Conservation (phyloP, 1,140 invertebrate genomes). For the Lanistes nyassanus region DNA sequence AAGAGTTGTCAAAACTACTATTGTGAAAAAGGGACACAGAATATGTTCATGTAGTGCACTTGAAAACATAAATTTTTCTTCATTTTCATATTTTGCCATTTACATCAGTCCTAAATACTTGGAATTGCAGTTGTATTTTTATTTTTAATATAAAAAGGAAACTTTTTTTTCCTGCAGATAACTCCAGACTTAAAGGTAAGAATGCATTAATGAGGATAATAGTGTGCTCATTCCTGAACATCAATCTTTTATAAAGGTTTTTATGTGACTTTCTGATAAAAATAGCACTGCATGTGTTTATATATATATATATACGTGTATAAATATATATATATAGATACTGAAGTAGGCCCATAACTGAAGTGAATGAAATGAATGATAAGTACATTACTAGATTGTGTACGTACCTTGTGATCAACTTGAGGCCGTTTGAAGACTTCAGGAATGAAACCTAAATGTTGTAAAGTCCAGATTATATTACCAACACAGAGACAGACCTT, state of each 20-base stretch:
- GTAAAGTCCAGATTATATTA: too few relatives aligned
- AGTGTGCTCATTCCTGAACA: neutral
- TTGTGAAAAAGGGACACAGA: too few relatives aligned
- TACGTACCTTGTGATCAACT: neutral
- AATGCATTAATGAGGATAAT: neutral
- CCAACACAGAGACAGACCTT: neutral
- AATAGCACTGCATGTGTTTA: neutral
- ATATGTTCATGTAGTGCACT: too few relatives aligned
- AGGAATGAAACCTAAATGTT: neutral
- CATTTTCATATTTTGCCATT: too few relatives aligned
- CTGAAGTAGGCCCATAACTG: neutral
- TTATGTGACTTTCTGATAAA: neutral
- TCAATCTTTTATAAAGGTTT: neutral
- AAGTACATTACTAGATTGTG: neutral
- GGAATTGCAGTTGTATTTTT: conserved; percentile 17
- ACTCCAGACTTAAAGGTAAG: too few relatives aligned
- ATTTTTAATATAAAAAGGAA: neutral
- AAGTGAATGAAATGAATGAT: neutral
- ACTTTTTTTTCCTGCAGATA: too few relatives aligned
- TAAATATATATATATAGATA: neutral
- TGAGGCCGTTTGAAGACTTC: neutral
- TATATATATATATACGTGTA: neutral
- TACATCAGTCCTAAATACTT: too few relatives aligned
- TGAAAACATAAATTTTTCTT: too few relatives aligned
- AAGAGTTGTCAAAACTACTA: too few relatives aligned